Conservation (phyloP, 1,140 invertebrate species). For the Drosophila asahinai region DNA sequence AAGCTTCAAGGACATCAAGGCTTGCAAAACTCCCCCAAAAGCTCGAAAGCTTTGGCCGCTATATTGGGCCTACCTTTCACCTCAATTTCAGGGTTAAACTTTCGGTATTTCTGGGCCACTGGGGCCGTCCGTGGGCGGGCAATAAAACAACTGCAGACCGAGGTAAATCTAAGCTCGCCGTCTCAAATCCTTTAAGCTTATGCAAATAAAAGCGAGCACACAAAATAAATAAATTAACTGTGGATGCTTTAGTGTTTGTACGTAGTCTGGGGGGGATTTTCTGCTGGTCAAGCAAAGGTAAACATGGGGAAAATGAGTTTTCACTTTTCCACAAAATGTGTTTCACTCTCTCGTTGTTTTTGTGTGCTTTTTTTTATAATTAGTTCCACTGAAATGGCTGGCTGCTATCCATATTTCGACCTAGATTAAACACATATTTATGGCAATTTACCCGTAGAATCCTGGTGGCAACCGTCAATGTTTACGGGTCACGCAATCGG, state of each 20-base stretch:
- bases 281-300: slow-evolving; percentile 44
- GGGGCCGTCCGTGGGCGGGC: not conserved
- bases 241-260: slow-evolving; percentile 30
- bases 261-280: slow-evolving; percentile 26
- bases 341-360: slow-evolving; percentile 7
- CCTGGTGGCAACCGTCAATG: slow-evolving; percentile 8
- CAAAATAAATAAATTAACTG: slow-evolving; percentile 53
- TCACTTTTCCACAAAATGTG: slow-evolving; percentile 14
- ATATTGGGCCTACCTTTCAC: slow-evolving; percentile 5
- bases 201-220: slow-evolving; percentile 46
- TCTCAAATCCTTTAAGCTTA: slow-evolving; percentile 51
- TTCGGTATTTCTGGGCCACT: slow-evolving; percentile 33
- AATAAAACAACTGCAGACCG: slow-evolving; percentile 40
- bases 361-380: slow-evolving; percentile 29
- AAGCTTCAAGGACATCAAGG: slow-evolving; percentile 1
- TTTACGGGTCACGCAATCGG: slow-evolving; percentile 45
- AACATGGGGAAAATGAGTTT: slow-evolving; percentile 40
- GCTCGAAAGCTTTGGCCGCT: slow-evolving; percentile 11
- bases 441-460: slow-evolving; percentile 15
- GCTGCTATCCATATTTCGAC: slow-evolving; percentile 9
- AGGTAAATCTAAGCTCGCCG: slow-evolving; percentile 42
- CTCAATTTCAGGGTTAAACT: slow-evolving; percentile 20
- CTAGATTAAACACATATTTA: slow-evolving; percentile 38
- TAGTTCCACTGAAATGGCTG: slow-evolving; percentile 15
- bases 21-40: not conserved